phyloP scores from a whole-genome alignment of 2,888 invertebrate genomes.

The Stratiomys singularior region DNA sequence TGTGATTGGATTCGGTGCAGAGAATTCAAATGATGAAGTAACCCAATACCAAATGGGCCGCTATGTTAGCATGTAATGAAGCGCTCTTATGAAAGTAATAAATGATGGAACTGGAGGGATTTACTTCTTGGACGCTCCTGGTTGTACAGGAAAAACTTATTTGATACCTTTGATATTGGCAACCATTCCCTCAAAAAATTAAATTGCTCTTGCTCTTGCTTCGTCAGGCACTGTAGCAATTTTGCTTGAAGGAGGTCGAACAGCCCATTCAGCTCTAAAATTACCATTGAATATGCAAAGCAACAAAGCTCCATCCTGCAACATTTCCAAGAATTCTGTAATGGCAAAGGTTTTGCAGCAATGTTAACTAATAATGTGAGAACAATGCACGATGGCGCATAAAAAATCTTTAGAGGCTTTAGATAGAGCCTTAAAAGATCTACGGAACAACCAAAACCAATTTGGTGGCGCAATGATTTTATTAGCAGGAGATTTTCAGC shows the following conservation, averaged over 20 bases:
- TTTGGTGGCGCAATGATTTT: constrained; percentile 53
- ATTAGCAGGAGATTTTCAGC: constrained; percentile 56
- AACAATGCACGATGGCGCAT: constrained; percentile 57
- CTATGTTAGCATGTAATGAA: constrained; percentile 55
- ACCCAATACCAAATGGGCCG: constrained; percentile 52
- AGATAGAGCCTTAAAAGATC: constrained; percentile 55
- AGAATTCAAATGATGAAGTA: constrained; percentile 53
- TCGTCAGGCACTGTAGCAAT: constrained; percentile 55
- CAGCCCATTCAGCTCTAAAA: constrained; percentile 52
- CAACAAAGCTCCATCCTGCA: constrained; percentile 56
- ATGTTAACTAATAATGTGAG: constrained; percentile 57
- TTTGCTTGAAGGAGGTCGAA: constrained; percentile 55
- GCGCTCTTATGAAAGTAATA: constrained; percentile 41
- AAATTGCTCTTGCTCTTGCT: constrained; percentile 53
- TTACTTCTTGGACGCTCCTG: constrained; percentile 49
- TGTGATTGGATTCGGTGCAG: constrained; percentile 56
- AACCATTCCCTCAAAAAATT: constrained; percentile 37
- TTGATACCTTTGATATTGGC: constrained; percentile 49
- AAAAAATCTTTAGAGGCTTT: constrained; percentile 56
- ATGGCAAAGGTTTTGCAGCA: constrained; percentile 56
- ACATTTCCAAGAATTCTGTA: constrained; percentile 57
- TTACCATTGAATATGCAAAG: constrained; percentile 54
- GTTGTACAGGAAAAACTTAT: constrained; percentile 49
- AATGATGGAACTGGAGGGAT: constrained; percentile 46
- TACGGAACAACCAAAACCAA: constrained; percentile 47